phyloP scores from a whole-genome alignment of 2,797 vertebrate species.

The Euthynnus affinis region DNA sequence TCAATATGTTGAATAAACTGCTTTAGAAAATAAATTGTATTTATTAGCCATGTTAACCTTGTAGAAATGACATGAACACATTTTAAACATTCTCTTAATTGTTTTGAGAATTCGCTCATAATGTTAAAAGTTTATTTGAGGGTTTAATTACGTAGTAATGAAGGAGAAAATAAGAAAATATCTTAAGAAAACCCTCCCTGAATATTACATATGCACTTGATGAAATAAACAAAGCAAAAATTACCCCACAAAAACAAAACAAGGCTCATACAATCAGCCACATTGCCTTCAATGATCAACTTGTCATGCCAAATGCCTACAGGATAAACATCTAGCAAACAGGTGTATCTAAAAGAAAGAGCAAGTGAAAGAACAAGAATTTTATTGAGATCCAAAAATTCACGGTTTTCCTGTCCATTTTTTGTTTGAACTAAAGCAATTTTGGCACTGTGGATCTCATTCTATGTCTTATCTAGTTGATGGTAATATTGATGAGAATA shows the following conservation, averaged over 20 bases:
- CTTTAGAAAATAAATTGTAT: no score
- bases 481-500: conserved; percentile 25
- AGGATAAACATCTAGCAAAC: conserved; percentile 9
- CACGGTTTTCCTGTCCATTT: conserved; percentile 9
- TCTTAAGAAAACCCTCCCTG: not conserved
- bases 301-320: conserved; percentile 1
- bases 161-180: no score
- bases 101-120: no score
- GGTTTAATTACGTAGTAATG: no score
- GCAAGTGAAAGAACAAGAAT: conserved; percentile 4
- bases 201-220: not conserved
- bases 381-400: conserved; percentile 11
- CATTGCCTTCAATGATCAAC: not conserved
- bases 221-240: no score
- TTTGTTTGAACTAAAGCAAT: not conserved
- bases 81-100: no score
- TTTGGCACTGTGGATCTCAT: conserved; percentile 2
- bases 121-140: no score
- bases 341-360: no score
- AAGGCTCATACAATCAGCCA: not conserved
- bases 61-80: no score
- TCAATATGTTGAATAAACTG: no score
- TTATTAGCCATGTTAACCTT: no score
- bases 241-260: not conserved
- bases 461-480: conserved; percentile 13